Evolutionary conservation across 2,888 invertebrate genomes (phyloP).

Genomic region (Mesopsocus fuscifrons): DNA sequence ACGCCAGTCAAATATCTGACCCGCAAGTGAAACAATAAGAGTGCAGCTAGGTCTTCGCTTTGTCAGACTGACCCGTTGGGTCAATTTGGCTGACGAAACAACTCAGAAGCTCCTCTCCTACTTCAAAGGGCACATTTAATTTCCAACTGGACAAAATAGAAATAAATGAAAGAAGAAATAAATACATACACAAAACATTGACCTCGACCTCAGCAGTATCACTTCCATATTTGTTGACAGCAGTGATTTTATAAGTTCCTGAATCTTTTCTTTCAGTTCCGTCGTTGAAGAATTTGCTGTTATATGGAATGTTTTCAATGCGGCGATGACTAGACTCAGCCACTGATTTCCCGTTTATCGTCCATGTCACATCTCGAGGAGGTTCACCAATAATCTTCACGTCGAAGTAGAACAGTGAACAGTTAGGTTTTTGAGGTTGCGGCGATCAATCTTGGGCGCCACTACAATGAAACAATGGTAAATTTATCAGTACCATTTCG

Average conservation of each 20-base stretch:
- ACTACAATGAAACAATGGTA: conserved; percentile 47
- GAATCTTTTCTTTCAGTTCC: conserved; percentile 74
- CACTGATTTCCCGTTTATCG: conserved; percentile 59
- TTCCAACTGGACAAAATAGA: too few species aligned
- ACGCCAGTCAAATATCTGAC: too few species aligned
- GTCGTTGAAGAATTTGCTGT: conserved; percentile 72
- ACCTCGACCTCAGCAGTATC: conserved; percentile 84
- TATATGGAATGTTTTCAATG: conserved; percentile 67
- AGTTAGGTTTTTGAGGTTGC: conserved; percentile 65
- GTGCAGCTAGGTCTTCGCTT: too few species aligned
- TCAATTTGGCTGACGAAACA: too few species aligned
- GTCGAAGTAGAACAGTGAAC: conserved; percentile 73
- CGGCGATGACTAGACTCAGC: conserved; percentile 37
- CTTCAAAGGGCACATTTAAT: too few species aligned
- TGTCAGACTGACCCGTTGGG: too few species aligned
- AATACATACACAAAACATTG: conserved; percentile 61
- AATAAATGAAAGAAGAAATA: too few species aligned
- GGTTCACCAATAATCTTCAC: conserved; percentile 84
- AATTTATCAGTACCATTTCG: too few species aligned
- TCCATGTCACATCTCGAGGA: conserved; percentile 75
- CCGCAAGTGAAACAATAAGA: too few species aligned
- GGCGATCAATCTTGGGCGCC: conserved; percentile 90
- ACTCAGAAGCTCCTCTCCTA: too few species aligned
- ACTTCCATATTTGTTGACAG: conserved; percentile 69
- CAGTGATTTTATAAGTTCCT: conserved; percentile 74